These are phyloP conservation scores for Coenonympha glycerion DNA, from an alignment of 2,888 invertebrate genomes.

Conservation along the genomic window DNA sequence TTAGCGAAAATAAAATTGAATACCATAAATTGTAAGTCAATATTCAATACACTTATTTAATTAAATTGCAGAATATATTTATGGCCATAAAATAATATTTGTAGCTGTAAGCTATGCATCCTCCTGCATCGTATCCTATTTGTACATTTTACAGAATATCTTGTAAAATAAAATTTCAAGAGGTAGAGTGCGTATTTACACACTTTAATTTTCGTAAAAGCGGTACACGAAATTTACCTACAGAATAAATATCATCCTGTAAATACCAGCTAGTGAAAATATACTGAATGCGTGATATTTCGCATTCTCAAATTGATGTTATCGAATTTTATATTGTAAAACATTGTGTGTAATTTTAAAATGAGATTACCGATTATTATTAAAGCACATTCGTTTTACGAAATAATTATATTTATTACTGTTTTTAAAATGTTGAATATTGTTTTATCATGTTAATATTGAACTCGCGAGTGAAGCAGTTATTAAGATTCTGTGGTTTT, in stretches of 20 bases:
- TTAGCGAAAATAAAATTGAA: too few relatives aligned
- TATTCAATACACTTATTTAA: too few relatives aligned
- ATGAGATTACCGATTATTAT: neutral
- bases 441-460: neutral
- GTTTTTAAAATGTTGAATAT: neutral
- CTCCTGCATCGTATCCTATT: conserved; percentile 5
- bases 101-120: neutral
- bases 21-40: too few relatives aligned
- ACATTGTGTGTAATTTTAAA: neutral
- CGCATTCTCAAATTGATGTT: conserved; percentile 1
- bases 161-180: neutral
- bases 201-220: conserved; percentile 1
- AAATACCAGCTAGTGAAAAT: neutral
- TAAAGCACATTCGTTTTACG: neutral
- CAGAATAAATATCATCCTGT: neutral
- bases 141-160: conserved; percentile 6
- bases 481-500: too few relatives aligned
- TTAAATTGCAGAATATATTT: neutral
- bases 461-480: too few relatives aligned
- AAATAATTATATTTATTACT: neutral
- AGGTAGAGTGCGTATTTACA: too few relatives aligned
- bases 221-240: neutral
- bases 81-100: neutral
- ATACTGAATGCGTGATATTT: neutral
- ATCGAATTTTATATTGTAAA: neutral